A percentile compares a stretch with the other conserved stretches of the same genome.
These are phyloP conservation scores for Pholis gunnellus DNA, from an alignment of 2,113 vertebrate genomes.

Conservation along the genomic window DNA sequence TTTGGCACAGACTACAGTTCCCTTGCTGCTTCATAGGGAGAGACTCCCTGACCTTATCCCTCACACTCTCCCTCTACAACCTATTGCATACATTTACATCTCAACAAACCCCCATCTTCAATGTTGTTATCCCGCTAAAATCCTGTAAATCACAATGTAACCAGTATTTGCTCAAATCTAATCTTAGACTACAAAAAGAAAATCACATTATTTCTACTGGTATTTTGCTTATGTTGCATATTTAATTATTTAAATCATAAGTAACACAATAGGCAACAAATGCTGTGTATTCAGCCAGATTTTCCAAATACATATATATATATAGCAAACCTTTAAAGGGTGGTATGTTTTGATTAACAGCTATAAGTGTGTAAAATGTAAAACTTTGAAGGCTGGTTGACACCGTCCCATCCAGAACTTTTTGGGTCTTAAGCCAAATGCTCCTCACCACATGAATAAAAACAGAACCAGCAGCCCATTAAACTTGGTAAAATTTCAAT, in stretches of 20 bases:
- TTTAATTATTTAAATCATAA: neutral
- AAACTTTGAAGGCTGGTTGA: neutral
- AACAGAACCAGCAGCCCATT: neutral
- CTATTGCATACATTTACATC: slow-evolving; percentile 27
- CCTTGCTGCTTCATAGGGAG: slow-evolving; percentile 72
- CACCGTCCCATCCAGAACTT: neutral
- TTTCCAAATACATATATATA: neutral
- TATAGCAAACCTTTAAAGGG: neutral
- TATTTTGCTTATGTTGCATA: neutral
- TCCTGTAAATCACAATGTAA: neutral
- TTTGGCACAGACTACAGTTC: slow-evolving; percentile 79
- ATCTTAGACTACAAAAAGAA: neutral
- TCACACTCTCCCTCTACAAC: slow-evolving; percentile 36
- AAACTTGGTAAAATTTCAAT: neutral
- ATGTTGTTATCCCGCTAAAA: neutral
- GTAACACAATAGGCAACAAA: neutral
- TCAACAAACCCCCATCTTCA: neutral
- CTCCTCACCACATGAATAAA: neutral
- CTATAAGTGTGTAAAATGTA: neutral
- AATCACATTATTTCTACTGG: neutral
- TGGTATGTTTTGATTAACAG: neutral
- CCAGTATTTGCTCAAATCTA: neutral
- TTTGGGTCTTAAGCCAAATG: neutral
- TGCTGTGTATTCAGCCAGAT: neutral
- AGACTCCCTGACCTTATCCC: slow-evolving; percentile 76